phyloP scores from a whole-genome alignment of 2,113 vertebrate species.

The Mandrillus leucophaeus region DNA sequence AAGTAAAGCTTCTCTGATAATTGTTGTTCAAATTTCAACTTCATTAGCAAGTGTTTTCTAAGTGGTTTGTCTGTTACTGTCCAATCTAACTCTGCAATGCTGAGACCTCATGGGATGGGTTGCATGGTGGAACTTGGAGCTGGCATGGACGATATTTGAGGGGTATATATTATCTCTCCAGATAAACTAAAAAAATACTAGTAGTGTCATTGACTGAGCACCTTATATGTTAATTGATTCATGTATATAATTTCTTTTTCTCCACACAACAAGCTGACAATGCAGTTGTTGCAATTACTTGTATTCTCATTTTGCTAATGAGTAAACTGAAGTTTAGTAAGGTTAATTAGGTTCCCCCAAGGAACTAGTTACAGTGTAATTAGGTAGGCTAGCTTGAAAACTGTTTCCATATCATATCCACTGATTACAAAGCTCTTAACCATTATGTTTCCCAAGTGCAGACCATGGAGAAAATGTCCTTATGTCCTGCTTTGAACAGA shows the following conservation, averaged over 20 bases:
- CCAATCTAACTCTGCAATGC: neutral
- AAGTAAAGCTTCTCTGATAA: neutral
- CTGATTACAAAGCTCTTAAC: neutral
- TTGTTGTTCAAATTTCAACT: constrained; percentile 1
- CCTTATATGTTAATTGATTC: constrained; percentile 16
- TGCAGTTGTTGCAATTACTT: neutral
- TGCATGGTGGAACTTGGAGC: neutral
- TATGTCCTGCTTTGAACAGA: neutral
- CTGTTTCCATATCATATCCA: neutral
- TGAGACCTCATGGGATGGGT: neutral
- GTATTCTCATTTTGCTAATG: constrained; percentile 1
- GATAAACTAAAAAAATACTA: constrained; percentile 18
- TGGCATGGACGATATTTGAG: neutral
- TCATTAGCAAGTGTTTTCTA: neutral
- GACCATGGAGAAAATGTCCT: neutral
- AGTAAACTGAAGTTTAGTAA: constrained; percentile 32
- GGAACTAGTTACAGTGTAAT: neutral
- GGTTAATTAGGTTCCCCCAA: neutral
- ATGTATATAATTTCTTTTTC: neutral
- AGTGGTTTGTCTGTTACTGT: neutral
- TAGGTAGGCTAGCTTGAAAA: constrained; percentile 13
- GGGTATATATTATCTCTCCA: neutral
- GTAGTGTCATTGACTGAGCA: neutral
- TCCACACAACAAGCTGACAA: neutral
- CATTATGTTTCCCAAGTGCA: neutral